Base-by-base conservation (phyloP, 2,797 vertebrate species). In the Columba guinea region DNA sequence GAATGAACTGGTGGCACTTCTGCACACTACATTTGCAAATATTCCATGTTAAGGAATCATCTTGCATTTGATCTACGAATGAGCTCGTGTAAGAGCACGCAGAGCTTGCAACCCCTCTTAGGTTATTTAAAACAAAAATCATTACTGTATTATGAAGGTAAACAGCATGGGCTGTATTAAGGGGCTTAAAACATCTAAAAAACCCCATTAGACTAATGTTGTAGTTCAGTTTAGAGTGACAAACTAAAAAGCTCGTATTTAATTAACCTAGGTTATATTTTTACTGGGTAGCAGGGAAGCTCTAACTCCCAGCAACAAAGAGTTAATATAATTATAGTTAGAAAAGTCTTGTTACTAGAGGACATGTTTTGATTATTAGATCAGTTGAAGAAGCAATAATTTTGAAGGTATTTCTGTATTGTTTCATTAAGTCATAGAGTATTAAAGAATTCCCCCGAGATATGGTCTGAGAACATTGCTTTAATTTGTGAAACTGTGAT, bases 321-420 rank as follows among this genome's bases (percentile, higher is more conserved):
- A 87, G 97, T 97, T 97, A 97, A 97, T 62, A 92, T n/a, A 96
- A 97, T 97, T 96, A 97, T 37, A 95, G 91, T 90, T 80, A 93
- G 94, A 71, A 95, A 95, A 97, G 90, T 87, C 96, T 95, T 79
- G 89, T 97, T 97, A 96, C 96, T 97, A 97, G 97, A 96, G 95
- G 96, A 97, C 94, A 96, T 95, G 93, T 97, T 97, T 97, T 97
- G 97, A 98, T 98, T 97, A 97, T 97, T 94, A 97, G 97, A 98
- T 97, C 96, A 97, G 96, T 96, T 90, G 94, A 97, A 97, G 96
- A 95, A 97, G 97, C 85, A 96, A 95, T 97, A 95, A 97, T 97
- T 98, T 97, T 89, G 48, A 13, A 96, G 97, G 87, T 94, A 97
- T 93, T 93, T 93, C 96, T 58, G 95, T 91, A 96, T 94, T 97